Conservation (phyloP, 2,888 invertebrate species). For the Hermodice carunculata region DNA sequence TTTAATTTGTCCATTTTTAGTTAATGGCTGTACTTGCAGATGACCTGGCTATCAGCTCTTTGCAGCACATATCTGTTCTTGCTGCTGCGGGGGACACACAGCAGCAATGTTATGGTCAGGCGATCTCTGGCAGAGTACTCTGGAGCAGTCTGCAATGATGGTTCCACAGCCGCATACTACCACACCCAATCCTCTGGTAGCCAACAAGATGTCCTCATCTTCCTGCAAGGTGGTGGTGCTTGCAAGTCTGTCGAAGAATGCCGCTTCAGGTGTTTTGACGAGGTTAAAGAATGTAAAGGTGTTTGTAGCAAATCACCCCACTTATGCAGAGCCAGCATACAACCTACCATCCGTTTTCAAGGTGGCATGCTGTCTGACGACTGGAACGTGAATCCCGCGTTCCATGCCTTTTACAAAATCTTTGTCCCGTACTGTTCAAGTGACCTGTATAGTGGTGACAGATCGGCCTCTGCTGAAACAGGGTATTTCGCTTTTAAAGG, state of each 20-base stretch:
- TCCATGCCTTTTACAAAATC: conserved; percentile 11
- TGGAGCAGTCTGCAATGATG: conserved; percentile 14
- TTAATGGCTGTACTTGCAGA: no score
- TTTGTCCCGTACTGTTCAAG: conserved; percentile 18
- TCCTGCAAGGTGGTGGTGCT: conserved; percentile 19
- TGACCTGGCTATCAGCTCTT: no score
- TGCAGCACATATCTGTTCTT: no score
- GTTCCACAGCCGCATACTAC: conserved; percentile 16
- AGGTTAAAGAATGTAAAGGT: background rate
- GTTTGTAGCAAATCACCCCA: background rate
- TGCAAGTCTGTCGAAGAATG: conserved; percentile 8
- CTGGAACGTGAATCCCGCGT: background rate
- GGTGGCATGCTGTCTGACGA: conserved; percentile 17
- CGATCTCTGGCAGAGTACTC: conserved; percentile 1
- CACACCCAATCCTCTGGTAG: no score
- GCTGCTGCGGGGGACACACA: no score
- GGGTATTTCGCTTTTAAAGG: conserved; percentile 1
- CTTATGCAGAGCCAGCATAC: background rate
- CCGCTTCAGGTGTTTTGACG: conserved; percentile 5
- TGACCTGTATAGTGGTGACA: conserved; percentile 12
- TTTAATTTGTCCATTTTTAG: no score
- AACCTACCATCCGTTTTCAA: background rate
- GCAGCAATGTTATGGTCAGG: no score
- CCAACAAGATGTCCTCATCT: conserved; percentile 11
- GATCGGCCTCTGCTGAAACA: background rate